Conservation (phyloP, 2,113 vertebrate species). For the Oryzias celebensis region DNA sequence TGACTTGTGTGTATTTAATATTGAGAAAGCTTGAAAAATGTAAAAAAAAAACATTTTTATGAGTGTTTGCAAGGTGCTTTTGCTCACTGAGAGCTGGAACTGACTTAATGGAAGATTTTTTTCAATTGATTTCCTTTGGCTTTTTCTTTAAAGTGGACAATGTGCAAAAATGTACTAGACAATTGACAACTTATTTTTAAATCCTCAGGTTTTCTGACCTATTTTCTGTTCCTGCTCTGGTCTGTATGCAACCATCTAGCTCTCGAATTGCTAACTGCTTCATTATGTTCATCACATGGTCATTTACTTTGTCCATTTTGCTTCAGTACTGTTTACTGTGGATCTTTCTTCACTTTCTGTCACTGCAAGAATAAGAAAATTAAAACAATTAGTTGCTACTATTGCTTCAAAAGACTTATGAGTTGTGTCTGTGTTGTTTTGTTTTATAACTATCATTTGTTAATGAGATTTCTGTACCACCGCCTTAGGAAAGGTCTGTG, state of each 20-base stretch:
- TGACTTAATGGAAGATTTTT: too few relatives aligned
- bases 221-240: background rate
- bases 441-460: constrained; percentile 14
- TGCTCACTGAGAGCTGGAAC: too few relatives aligned
- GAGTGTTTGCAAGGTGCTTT: too few relatives aligned
- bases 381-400: background rate
- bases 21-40: too few relatives aligned
- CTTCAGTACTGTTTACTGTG: background rate
- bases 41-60: too few relatives aligned
- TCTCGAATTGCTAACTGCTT: constrained; percentile 3
- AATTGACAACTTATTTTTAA: too few relatives aligned
- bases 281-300: constrained; percentile 17
- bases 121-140: too few relatives aligned
- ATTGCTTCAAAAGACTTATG: background rate
- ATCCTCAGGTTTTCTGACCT: background rate
- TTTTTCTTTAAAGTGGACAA: too few relatives aligned
- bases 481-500: constrained; percentile 12
- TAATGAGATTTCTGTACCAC: constrained; percentile 5
- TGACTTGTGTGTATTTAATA: too few relatives aligned
- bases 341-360: background rate
- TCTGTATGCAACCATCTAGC: background rate
- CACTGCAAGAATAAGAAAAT: too few relatives aligned
- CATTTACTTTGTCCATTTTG: constrained; percentile 2
- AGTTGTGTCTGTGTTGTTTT: background rate
- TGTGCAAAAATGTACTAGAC: too few relatives aligned